These are phyloP conservation scores for Zhuqinia jingwanae DNA, from an alignment of 2,888 invertebrate genomes.

Conservation along the genomic window DNA sequence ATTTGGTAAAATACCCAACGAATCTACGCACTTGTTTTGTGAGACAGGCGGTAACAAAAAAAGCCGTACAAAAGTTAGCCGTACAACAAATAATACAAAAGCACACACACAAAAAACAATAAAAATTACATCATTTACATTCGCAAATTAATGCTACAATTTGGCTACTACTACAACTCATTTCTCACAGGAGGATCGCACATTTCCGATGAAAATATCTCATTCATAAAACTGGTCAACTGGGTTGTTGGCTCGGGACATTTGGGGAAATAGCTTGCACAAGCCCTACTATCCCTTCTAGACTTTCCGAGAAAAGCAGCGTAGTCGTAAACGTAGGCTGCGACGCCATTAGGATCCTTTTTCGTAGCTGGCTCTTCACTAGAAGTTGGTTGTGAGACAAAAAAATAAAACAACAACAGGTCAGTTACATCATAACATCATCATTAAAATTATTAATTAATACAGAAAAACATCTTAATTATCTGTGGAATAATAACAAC, in stretches of 20 bases:
- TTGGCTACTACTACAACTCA: conserved; percentile 16
- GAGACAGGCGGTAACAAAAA: too few species aligned
- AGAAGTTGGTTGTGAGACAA: neutral
- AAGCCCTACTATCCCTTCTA: conserved; percentile 62
- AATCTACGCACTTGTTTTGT: too few species aligned
- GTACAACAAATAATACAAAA: too few species aligned
- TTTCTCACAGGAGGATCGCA: conserved; percentile 74
- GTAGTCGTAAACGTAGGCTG: conserved; percentile 76
- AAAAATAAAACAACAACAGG: neutral
- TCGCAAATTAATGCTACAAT: neutral
- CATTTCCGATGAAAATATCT: conserved; percentile 77
- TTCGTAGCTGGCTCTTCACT: conserved; percentile 62
- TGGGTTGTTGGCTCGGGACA: conserved; percentile 74
- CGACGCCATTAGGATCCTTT: conserved; percentile 62
- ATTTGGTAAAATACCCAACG: too few species aligned
- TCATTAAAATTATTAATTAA: neutral
- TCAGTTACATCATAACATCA: neutral
- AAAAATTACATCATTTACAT: too few species aligned
- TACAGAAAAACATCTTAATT: neutral
- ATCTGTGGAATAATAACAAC: neutral
- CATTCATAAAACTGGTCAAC: conserved; percentile 77
- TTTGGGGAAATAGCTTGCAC: conserved; percentile 73
- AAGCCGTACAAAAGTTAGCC: too few species aligned
- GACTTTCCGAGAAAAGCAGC: conserved; percentile 77
- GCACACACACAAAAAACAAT: conserved; percentile 1